Evolutionary conservation across 1,140 invertebrate genomes (phyloP), one percentile per base, ranked within the genome.

Genomic region (Lepidurus apus): DNA sequence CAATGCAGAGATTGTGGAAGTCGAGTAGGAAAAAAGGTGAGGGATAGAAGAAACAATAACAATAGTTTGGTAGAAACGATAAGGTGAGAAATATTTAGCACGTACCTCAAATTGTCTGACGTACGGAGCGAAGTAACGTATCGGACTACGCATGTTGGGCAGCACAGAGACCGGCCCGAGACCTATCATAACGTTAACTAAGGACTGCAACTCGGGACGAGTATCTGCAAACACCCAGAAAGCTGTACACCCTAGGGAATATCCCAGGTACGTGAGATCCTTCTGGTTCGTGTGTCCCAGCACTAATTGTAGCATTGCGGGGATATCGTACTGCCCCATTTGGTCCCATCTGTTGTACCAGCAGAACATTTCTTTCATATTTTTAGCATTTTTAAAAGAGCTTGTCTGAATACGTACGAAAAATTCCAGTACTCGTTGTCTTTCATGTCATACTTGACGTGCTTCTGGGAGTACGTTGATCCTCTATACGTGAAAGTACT

Each of bases 371-470:
- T 34, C 43, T 76, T 44, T 44, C 10, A n/a, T 76, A 13, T 47
- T 26, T 44, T 24, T 24, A 43, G 7, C 11, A 26, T 76, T 76
- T n/a, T 76, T 44, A n/a, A 77, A 47, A 26, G 26, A 74, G 53
- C 7, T 1, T 65, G 13, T n/a, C 34, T 0, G 1, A 5, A 7
- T 43, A 47, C 80, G 82, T 82, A 91, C 87, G 85, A 89, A 82
- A 92, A 95, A 80, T 90, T 85, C 93, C 93, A 95, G 82, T 90
- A 95, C 74, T 88, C 83, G 17, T 85, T 83, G 75, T 89, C 86
- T 21, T 85, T 83, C 0, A 91, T 88, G 7, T 85, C 83, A 0
- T 90, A 81, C 7, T 80, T 80, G 9, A 83, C 80, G 81, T 91
- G 90, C 43, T 84, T 83, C 11, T 87, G 84, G 0, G 89, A 90